These are phyloP conservation scores for Mizuhopecten yessoensis DNA, from an alignment of 1,140 invertebrate species.

Conservation along the genomic window DNA sequence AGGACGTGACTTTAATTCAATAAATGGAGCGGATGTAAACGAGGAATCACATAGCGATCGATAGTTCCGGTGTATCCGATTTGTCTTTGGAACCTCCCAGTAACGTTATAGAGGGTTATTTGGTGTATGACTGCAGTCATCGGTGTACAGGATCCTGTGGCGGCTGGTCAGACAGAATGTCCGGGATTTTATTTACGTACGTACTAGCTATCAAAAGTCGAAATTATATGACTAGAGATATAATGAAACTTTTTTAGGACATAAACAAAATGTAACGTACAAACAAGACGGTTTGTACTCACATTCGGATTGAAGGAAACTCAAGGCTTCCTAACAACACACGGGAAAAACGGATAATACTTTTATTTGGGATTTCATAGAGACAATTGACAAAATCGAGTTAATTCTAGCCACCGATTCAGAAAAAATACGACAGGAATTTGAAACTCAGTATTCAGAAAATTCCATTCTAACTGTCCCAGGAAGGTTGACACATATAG, in stretches of 20 bases:
- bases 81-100: no score
- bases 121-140: slow-evolving; percentile 8
- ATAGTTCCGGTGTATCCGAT: no score
- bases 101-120: not conserved
- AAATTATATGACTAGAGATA: slow-evolving; percentile 13
- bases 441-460: not conserved
- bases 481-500: not conserved
- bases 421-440: not conserved
- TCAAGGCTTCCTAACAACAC: not conserved
- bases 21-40: no score
- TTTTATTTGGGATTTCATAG: not conserved
- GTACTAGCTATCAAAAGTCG: not conserved
- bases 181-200: not conserved
- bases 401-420: not conserved
- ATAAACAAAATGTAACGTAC: not conserved
- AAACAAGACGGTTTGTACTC: not conserved
- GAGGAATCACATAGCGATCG: no score
- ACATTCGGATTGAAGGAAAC: not conserved
- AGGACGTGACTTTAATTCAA: no score
- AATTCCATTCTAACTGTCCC: slow-evolving; percentile 2
- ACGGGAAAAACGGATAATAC: not conserved
- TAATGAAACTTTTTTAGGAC: not conserved
- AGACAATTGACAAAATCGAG: not conserved
- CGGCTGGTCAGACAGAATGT: not conserved
- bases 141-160: not conserved